phyloP scores from a whole-genome alignment of 2,113 vertebrate genomes.

The Dasyurus viverrinus region DNA sequence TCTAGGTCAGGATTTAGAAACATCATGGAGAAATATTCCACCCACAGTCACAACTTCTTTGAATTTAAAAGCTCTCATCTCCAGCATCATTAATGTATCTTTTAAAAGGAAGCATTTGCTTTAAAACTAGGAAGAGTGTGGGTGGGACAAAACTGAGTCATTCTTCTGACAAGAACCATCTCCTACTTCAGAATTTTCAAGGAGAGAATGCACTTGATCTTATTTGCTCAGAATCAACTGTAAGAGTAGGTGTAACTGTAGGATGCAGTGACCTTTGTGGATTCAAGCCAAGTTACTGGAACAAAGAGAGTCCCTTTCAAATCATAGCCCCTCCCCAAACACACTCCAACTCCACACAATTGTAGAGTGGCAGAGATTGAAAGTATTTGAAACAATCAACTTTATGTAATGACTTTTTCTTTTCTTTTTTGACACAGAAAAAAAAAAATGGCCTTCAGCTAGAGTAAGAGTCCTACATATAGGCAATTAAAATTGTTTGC shows the following conservation, averaged over 20 bases:
- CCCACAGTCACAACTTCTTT: background rate
- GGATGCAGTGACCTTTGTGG: background rate
- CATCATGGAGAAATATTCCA: background rate
- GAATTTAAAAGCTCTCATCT: constrained; percentile 1
- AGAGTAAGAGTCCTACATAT: background rate
- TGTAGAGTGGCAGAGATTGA: background rate
- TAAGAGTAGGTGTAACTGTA: background rate
- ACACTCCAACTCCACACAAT: background rate
- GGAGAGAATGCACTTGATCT: constrained; percentile 46
- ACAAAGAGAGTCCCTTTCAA: background rate
- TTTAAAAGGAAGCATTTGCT: background rate
- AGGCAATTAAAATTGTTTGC: background rate
- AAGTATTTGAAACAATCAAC: constrained; percentile 11
- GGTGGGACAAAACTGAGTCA: background rate
- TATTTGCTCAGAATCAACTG: constrained; percentile 7
- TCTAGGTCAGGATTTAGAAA: background rate
- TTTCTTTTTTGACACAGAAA: background rate
- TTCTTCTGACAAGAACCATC: constrained; percentile 48
- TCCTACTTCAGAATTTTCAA: constrained; percentile 49
- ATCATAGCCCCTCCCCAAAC: background rate
- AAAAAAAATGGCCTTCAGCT: background rate
- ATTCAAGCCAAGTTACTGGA: background rate
- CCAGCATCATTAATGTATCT: background rate
- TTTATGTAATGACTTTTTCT: background rate
- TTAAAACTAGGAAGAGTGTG: constrained; percentile 19